phyloP scores from a whole-genome alignment of 1,140 invertebrate species.

The Ceratina australensis region DNA sequence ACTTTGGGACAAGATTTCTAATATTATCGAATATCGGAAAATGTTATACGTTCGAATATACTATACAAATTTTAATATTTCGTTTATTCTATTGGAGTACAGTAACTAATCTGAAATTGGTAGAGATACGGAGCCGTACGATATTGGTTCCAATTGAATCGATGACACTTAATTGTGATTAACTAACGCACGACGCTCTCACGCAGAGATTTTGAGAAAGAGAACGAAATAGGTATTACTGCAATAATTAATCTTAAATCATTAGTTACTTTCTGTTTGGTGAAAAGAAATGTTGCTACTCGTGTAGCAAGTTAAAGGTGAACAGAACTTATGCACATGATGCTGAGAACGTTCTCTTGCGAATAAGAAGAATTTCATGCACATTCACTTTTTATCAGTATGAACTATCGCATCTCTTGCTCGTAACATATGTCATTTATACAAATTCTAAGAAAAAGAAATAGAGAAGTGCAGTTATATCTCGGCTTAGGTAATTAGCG shows the following conservation, averaged over 20 bases:
- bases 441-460: not conserved
- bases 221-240: not conserved
- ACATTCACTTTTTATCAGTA: slow-evolving; percentile 41
- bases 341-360: not conserved
- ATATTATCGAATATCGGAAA: not conserved
- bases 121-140: not conserved
- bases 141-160: slow-evolving; percentile 71
- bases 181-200: slow-evolving; percentile 40
- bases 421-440: slow-evolving; percentile 40
- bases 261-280: not conserved
- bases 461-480: not conserved
- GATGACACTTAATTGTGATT: slow-evolving; percentile 62
- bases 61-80: not conserved
- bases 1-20: not conserved
- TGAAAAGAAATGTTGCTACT: slow-evolving; percentile 16
- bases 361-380: not conserved
- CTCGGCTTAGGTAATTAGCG: no score
- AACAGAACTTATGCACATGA: not conserved
- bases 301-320: not conserved
- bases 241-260: not conserved
- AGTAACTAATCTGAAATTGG: slow-evolving; percentile 41
- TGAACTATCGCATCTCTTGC: not conserved
- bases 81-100: not conserved
- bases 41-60: not conserved
- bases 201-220: not conserved